Evolutionary conservation across 2,888 invertebrate species (phyloP).

Genomic region (Automeris io): DNA sequence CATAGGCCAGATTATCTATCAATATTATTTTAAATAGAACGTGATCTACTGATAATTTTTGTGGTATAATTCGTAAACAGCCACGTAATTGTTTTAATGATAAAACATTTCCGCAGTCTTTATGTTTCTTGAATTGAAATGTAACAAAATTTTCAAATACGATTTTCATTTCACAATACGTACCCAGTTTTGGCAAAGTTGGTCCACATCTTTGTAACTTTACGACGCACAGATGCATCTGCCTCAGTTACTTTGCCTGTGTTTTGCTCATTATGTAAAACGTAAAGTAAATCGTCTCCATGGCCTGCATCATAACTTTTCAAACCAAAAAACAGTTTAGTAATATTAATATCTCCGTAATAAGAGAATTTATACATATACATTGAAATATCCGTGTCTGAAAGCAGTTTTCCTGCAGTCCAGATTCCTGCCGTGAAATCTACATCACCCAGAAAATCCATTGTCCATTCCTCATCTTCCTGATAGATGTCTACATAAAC

Average conservation of each 20-base stretch:
- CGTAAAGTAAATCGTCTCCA: conserved; percentile 33
- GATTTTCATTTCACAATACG: conserved; percentile 8
- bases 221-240: conserved; percentile 22
- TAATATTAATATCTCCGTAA: conserved; percentile 32
- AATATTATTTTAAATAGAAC: too few species aligned
- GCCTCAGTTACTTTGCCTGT: conserved; percentile 10
- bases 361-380: conserved; percentile 39
- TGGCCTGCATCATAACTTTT: conserved; percentile 35
- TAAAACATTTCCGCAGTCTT: neutral
- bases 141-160: neutral
- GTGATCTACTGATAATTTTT: too few species aligned
- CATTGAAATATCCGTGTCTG: conserved; percentile 24
- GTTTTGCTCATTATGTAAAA: conserved; percentile 9
- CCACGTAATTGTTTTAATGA: too few species aligned
- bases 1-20: too few species aligned
- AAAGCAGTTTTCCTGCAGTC: conserved; percentile 24
- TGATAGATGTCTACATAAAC: conserved; percentile 11
- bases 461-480: conserved; percentile 24
- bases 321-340: conserved; percentile 22
- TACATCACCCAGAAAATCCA: conserved; percentile 42
- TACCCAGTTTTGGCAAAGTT: conserved; percentile 48
- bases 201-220: conserved; percentile 42
- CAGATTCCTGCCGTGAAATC: conserved; percentile 36
- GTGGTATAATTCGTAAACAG: too few species aligned
- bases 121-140: neutral